phyloP scores from a whole-genome alignment of 2,797 vertebrate genomes.

The Tachyglossus aculeatus region DNA sequence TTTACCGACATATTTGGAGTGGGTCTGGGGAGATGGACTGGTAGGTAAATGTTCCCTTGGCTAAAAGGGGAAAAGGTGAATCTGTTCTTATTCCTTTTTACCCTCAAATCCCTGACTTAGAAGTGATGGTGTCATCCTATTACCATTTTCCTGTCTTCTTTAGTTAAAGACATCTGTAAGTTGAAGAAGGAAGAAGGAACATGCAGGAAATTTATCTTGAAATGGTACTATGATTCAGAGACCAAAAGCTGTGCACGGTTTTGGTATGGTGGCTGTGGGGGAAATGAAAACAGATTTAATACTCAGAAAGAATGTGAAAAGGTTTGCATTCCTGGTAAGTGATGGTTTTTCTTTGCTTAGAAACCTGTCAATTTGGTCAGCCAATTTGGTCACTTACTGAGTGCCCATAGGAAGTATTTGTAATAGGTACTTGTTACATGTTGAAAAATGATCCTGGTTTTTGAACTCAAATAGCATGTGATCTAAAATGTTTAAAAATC shows the following conservation, averaged over 20 bases:
- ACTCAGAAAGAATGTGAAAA: slow-evolving; percentile 86
- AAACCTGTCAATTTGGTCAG: fast-evolving
- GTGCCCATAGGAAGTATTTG: no score
- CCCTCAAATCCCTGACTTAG: fast-evolving
- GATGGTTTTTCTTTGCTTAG: fast-evolving
- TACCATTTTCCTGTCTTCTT: neutral
- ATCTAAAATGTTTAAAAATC: no score
- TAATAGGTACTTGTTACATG: no score
- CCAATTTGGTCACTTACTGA: neutral
- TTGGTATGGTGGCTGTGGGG: slow-evolving; percentile 94
- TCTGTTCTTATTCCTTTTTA: neutral
- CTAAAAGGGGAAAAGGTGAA: neutral
- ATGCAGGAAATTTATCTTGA: slow-evolving; percentile 84
- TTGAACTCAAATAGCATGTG: no score
- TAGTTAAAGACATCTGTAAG: slow-evolving; percentile 77
- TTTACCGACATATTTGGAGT: no score
- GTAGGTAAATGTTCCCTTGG: neutral
- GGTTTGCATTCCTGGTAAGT: slow-evolving; percentile 84
- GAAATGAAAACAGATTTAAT: slow-evolving; percentile 90
- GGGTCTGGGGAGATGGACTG: no score
- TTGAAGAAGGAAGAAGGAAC: slow-evolving; percentile 84
- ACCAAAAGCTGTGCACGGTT: slow-evolving; percentile 86
- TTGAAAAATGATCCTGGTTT: neutral
- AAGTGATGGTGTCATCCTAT: neutral
- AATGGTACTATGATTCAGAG: slow-evolving; percentile 85